Percentiles rank a stretch among this genome's conserved stretches.
phyloP scores from a whole-genome alignment of 2,113 vertebrate species.

The Syngnathoides biaculeatus region DNA sequence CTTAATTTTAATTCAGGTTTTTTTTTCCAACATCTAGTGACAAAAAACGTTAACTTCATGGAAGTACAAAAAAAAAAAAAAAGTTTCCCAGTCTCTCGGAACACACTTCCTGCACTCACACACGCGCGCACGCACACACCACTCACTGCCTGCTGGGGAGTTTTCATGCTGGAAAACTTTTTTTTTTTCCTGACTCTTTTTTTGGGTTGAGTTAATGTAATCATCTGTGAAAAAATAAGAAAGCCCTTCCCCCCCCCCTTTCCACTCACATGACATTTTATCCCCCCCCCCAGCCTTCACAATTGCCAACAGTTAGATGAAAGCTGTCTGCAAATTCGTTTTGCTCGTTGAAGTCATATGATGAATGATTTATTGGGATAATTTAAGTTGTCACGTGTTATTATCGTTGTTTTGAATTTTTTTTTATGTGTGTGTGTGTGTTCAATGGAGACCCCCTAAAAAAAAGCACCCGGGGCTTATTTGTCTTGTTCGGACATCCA shows the following conservation, averaged over 20 bases:
- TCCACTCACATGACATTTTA: conserved; percentile 4
- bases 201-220: background rate
- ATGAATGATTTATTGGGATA: conserved; percentile 20
- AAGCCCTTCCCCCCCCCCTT: background rate
- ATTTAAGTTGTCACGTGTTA: conserved; percentile 33
- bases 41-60: background rate
- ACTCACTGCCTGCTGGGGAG: background rate
- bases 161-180: conserved; percentile 4
- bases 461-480: conserved; percentile 35
- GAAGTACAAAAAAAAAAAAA: no score
- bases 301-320: background rate
- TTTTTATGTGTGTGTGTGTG: no score
- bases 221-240: background rate
- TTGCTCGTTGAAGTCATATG: background rate
- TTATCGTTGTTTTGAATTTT: conserved; percentile 23
- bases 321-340: background rate
- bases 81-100: background rate
- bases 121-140: background rate
- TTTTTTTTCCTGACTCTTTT: background rate
- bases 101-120: background rate
- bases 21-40: background rate
- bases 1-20: background rate
- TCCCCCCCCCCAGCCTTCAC: background rate
- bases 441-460: conserved; percentile 24
- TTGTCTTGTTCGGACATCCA: conserved; percentile 54